Evolutionary conservation across 1,140 invertebrate species (phyloP), one percentile per base, ranked within the genome.

Genomic region (Anastrepha obliqua): DNA sequence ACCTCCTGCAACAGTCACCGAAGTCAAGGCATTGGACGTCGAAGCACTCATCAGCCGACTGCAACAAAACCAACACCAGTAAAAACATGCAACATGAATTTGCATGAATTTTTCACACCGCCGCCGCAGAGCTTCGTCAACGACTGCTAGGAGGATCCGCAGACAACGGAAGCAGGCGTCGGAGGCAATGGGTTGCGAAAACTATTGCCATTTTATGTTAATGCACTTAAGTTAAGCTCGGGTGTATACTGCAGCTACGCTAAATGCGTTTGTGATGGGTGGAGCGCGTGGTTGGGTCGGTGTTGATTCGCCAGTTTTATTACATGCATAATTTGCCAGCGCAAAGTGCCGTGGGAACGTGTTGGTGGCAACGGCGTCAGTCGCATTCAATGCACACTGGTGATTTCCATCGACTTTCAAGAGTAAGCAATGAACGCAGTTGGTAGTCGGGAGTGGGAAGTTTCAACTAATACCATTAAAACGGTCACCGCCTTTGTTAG

Each of bases 121-220:
- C 20, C 58, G 81, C n/a, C 20, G n/a, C 47, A 85, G 20, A n/a
- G 42, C 67, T 44, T 74, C 4, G 67, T 47, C 39, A 74, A 74
- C 17, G 42, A 39, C 67, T 44, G 64, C 29, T 9, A 67, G 64
- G 20, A 39, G 64, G 64, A 67, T 7, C 42, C 3, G 67, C 17
- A 39, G 67, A 6, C 42, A 74, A 47, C 39, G 67, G 15, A 74
- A 42, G 15, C 39, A 74, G 42, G 64, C 29, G 42, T 74, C 17
- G 67, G 42, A 39, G 67, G 67, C 67, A 74, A 74, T 86, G 62
- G 59, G 47, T n/a, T 62, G 65, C 51, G 29, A 87, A 87, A 87
- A 87, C 87, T 87, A 87, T 87, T 87, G 87, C 67, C 20, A 81
- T 87, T 87, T 87, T 87, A 87, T 87, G 87, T 87, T 87, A 87